A percentile compares a stretch with the other conserved stretches of the same genome.
phyloP scores from a whole-genome alignment of 2,888 invertebrate species.

The Andrena chrysosceles region DNA sequence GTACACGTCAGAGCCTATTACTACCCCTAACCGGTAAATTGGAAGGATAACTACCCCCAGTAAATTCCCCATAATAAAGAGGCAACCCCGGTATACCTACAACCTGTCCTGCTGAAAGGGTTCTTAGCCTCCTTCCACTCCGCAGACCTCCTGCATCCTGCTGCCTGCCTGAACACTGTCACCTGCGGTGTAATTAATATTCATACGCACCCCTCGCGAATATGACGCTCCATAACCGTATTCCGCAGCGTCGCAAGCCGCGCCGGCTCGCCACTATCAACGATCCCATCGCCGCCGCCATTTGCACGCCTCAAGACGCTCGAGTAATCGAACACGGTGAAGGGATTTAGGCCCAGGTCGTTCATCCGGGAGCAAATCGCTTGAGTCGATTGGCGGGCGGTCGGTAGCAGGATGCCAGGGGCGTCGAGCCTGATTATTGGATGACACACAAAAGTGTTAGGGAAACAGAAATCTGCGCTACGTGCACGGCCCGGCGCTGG shows the following conservation, averaged over 20 bases:
- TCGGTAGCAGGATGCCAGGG: slow-evolving; percentile 80
- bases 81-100: not conserved
- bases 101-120: slow-evolving; percentile 12
- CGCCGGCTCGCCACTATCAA: not conserved
- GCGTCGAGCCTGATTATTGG: slow-evolving; percentile 78
- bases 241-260: not conserved
- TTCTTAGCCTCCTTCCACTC: slow-evolving; percentile 66
- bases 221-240: slow-evolving; percentile 56
- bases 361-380: slow-evolving; percentile 66
- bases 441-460: slow-evolving; percentile 84
- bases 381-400: slow-evolving; percentile 77
- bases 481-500: not conserved
- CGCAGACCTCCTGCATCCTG: slow-evolving; percentile 77
- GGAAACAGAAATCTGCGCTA: slow-evolving; percentile 80
- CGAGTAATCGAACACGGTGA: not conserved
- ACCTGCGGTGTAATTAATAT: slow-evolving; percentile 84
- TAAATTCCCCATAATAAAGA: not conserved
- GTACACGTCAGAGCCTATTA: too few relatives aligned
- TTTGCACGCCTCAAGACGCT: not conserved
- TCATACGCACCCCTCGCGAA: slow-evolving; percentile 76
- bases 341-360: slow-evolving; percentile 2
- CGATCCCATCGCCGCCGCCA: not conserved
- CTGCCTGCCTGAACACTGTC: slow-evolving; percentile 81
- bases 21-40: too few relatives aligned
- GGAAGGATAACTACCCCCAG: too few relatives aligned